These are phyloP conservation scores for Scaptomyza pallida DNA, from an alignment of 1,140 invertebrate species.

Conservation along the genomic window DNA sequence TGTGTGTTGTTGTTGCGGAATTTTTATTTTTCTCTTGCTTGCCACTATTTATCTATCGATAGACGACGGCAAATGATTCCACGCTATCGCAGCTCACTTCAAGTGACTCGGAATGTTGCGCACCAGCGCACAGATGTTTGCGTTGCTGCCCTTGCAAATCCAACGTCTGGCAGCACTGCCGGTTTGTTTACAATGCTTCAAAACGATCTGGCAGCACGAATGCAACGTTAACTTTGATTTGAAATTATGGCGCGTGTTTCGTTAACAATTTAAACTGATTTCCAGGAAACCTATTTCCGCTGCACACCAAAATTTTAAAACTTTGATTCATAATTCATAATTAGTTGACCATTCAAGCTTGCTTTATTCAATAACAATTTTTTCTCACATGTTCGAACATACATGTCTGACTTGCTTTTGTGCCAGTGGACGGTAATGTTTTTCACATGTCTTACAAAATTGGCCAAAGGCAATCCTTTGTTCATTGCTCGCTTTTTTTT, in stretches of 20 bases:
- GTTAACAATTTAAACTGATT: background rate
- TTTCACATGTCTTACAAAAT: slow-evolving; percentile 68
- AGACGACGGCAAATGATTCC: slow-evolving; percentile 15
- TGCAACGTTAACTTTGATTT: background rate
- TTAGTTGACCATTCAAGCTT: too few relatives aligned
- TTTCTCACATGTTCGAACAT: slow-evolving; percentile 12
- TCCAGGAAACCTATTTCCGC: too few relatives aligned
- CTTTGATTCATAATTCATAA: too few relatives aligned
- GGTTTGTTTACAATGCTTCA: slow-evolving; percentile 4
- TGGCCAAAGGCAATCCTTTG: slow-evolving; percentile 51
- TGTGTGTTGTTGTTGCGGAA: slow-evolving; percentile 61
- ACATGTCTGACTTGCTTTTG: slow-evolving; percentile 18
- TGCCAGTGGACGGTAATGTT: slow-evolving; percentile 54
- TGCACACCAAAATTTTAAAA: too few relatives aligned
- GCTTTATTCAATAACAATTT: slow-evolving; percentile 9
- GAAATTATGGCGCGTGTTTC: slow-evolving; percentile 3
- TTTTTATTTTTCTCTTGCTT: slow-evolving; percentile 56
- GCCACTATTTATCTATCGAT: slow-evolving; percentile 41
- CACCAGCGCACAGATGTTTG: slow-evolving; percentile 31
- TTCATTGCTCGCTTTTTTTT: slow-evolving; percentile 35
- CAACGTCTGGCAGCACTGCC: background rate
- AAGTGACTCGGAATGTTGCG: slow-evolving; percentile 29
- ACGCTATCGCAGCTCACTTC: slow-evolving; percentile 36
- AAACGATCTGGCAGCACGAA: background rate
- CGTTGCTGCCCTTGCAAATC: slow-evolving; percentile 19